These are phyloP conservation scores for Protophormia terraenovae DNA, from an alignment of 2,888 invertebrate genomes.

Conservation along the genomic window DNA sequence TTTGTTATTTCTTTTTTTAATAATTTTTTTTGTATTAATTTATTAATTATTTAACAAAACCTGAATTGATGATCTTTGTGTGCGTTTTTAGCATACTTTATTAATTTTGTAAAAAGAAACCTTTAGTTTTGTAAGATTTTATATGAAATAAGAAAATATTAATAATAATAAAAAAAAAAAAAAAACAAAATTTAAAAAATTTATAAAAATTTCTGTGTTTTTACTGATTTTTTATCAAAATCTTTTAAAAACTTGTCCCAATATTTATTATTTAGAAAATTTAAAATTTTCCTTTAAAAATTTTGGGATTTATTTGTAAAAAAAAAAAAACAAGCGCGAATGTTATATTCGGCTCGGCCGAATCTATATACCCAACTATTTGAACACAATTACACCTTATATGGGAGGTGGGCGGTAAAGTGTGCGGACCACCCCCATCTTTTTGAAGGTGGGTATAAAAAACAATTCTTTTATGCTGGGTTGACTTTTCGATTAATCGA, in stretches of 20 bases:
- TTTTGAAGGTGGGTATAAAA: too few relatives aligned
- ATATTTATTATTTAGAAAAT: too few relatives aligned
- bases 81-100: conserved; percentile 65
- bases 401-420: too few relatives aligned
- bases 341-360: too few relatives aligned
- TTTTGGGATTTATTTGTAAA: too few relatives aligned
- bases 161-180: conserved; percentile 36
- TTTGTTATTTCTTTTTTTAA: conserved; percentile 48
- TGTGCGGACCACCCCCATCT: too few relatives aligned
- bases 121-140: conserved; percentile 43
- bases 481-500: too few relatives aligned
- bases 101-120: conserved; percentile 49
- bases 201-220: neutral
- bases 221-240: neutral
- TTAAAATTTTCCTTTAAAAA: too few relatives aligned
- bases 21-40: conserved; percentile 55
- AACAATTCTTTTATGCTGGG: too few relatives aligned
- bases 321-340: too few relatives aligned
- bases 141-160: conserved; percentile 20
- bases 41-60: conserved; percentile 14
- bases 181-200: conserved; percentile 24
- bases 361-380: too few relatives aligned
- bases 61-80: conserved; percentile 65
- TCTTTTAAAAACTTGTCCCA: neutral
- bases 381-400: too few relatives aligned